Evolutionary conservation across 2,113 vertebrate genomes (phyloP), one percentile per base, ranked within the genome.

Genomic region (Psilopsiagon aurifrons): DNA sequence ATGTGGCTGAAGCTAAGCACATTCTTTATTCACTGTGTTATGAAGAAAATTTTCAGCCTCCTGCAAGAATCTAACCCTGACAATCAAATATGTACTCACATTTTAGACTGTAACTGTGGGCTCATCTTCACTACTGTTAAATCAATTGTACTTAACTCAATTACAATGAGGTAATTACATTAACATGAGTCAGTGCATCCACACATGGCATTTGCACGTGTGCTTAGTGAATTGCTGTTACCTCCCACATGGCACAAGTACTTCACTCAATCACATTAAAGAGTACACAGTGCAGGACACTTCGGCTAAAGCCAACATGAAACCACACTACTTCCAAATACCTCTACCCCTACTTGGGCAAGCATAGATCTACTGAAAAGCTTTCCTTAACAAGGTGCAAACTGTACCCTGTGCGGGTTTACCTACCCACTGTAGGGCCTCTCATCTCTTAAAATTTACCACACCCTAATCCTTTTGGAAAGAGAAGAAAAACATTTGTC

Each of bases 181-280:
- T 97, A 95, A 95, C 94, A 97, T 96, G 94, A 97, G 94, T 96
- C 96, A 95, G 88, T 94, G 96, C 91, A 96, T 96, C 95, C 88
- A 97, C 96, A 96, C 96, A 96, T 88, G 94, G 94, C 90, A 95
- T 96, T 67, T 92, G 95, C 95, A 96, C 94, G 84, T 94, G 96
- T 91, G 67, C 95, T 81, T 39, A 82, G 90, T 3, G 7, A 96
- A 88, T 63, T 90, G 88, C 94, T 86, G 76, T 84, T 93, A 94
- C 95, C 93, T 96, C 95, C 94, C 86, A 93, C 96, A 82, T 84
- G 94, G 95, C 95, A 82, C 73, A 86, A 90, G 66, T 5, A 37
- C 74, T 88, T 91, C 66, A 37, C 80, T 93, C 93, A 64, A 49
- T 83, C 87, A 94, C 86, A 57, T 46, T 41, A 62, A 90, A 70